phyloP scores from a whole-genome alignment of 2,888 invertebrate species.

The Campaea margaritaria region DNA sequence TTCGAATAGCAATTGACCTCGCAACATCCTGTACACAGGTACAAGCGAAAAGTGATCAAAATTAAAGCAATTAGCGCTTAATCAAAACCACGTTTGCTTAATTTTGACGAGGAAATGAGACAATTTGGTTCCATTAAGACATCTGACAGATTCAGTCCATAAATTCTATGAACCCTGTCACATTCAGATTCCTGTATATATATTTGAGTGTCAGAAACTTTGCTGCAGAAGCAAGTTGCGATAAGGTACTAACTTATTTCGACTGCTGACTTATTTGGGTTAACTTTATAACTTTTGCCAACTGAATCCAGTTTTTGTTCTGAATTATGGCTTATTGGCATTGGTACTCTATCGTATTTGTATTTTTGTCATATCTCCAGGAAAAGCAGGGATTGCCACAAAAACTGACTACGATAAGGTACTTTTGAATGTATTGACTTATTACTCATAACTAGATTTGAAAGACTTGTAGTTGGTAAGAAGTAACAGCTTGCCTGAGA shows the following conservation, averaged over 20 bases:
- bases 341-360: background rate
- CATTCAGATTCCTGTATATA: background rate
- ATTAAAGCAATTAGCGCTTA: slow-evolving; percentile 36
- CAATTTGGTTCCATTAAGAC: slow-evolving; percentile 35
- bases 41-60: slow-evolving; percentile 25
- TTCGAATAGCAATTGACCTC: slow-evolving; percentile 16
- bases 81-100: slow-evolving; percentile 26
- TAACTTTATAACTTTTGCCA: slow-evolving; percentile 5
- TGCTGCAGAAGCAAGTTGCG: slow-evolving; percentile 2
- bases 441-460: background rate
- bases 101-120: slow-evolving; percentile 40
- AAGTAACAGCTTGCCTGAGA: slow-evolving; percentile 10
- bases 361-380: background rate
- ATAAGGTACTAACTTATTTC: slow-evolving; percentile 13
- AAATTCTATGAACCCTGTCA: background rate
- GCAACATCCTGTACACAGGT: slow-evolving; percentile 25
- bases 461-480: background rate
- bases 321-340: background rate
- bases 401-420: background rate
- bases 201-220: slow-evolving; percentile 1
- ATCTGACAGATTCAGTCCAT: slow-evolving; percentile 4
- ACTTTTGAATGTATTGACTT: no score
- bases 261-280: slow-evolving; percentile 2
- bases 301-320: background rate
- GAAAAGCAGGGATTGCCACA: background rate